These are phyloP conservation scores for Chlorospingus flavigularis DNA, from an alignment of 2,797 vertebrate genomes.

Conservation along the genomic window DNA sequence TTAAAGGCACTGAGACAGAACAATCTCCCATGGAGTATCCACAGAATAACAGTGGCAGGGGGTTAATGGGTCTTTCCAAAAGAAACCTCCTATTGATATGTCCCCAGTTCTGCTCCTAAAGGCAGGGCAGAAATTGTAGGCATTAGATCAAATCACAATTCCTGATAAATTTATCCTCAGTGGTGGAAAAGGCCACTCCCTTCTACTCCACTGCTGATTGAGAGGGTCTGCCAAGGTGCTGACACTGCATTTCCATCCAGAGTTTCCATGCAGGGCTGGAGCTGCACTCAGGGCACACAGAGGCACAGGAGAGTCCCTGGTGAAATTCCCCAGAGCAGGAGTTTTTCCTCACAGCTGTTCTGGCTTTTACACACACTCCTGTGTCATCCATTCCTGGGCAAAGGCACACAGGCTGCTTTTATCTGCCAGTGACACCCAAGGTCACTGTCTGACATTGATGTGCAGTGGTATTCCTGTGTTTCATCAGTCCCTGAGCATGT, in stretches of 20 bases:
- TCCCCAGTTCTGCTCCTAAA: not conserved
- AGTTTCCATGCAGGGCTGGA: not conserved
- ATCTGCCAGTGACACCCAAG: not conserved
- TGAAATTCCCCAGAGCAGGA: not conserved
- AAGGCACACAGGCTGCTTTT: not conserved
- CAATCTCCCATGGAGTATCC: accelerated
- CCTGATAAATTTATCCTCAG: not conserved
- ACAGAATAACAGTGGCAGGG: accelerated
- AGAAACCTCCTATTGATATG: not conserved
- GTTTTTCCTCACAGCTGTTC: not conserved
- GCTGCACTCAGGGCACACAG: not conserved
- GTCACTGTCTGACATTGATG: not conserved
- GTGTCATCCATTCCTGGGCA: not conserved
- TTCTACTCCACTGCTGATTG: not conserved
- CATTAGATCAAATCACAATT: not conserved
- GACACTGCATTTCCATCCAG: accelerated
- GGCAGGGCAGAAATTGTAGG: not conserved
- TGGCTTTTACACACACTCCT: accelerated
- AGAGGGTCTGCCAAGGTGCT: not conserved
- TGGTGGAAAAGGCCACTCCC: not conserved
- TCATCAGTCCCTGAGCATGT: not conserved
- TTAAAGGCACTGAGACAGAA: not conserved
- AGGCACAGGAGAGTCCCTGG: accelerated
- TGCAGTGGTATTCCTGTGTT: not conserved
- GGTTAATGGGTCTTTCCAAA: not conserved